phyloP scores from a whole-genome alignment of 2,888 invertebrate species.

The Cryptocephalus moraei region DNA sequence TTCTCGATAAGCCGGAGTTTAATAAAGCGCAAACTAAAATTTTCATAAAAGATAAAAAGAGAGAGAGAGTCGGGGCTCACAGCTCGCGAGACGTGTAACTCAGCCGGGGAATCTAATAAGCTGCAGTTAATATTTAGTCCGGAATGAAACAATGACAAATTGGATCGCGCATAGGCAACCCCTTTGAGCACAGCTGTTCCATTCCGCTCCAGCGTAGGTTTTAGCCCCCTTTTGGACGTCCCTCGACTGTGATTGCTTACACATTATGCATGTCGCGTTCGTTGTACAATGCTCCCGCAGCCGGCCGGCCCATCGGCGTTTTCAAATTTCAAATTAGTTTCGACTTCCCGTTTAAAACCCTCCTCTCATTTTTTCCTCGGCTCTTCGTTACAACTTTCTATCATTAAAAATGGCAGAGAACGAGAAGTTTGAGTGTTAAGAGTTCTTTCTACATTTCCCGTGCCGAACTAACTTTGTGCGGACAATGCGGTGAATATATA shows the following conservation, averaged over 20 bases:
- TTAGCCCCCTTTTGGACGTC: conserved; percentile 23
- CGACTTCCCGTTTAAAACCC: no score
- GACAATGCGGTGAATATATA: no score
- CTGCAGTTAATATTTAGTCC: conserved; percentile 22
- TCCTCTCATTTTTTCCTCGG: no score
- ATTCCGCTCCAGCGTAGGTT: conserved; percentile 26
- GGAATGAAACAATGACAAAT: conserved; percentile 31
- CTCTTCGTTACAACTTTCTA: no score
- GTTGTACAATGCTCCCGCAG: conserved; percentile 2
- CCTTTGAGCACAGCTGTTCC: conserved; percentile 34
- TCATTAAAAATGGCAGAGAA: no score
- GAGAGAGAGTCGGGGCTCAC: no score
- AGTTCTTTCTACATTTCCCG: no score
- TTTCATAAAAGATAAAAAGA: no score
- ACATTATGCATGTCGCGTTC: conserved; percentile 40
- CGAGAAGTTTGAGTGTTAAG: no score
- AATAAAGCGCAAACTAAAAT: no score
- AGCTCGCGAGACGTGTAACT: not conserved
- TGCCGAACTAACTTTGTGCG: no score
- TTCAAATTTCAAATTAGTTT: not conserved
- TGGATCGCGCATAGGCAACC: conserved; percentile 22
- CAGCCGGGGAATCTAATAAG: conserved; percentile 15
- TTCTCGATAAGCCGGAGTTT: no score
- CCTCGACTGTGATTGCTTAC: conserved; percentile 35
- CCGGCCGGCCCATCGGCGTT: not conserved